These are phyloP conservation scores for Clitarchus hookeri DNA, from an alignment of 2,888 invertebrate genomes.

Conservation along the genomic window DNA sequence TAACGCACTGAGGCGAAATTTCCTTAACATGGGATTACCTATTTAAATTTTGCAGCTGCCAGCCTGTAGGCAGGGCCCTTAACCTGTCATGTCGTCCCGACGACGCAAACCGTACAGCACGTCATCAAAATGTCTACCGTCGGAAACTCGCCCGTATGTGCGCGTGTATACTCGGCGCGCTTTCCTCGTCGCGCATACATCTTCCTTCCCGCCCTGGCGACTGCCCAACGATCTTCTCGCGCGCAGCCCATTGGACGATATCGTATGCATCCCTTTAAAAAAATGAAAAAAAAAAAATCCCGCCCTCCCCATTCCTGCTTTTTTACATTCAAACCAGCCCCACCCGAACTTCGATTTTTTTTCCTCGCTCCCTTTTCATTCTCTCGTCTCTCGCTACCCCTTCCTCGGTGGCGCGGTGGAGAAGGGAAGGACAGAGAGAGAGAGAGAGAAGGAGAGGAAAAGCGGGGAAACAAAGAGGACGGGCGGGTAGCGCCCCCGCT, in stretches of 20 bases:
- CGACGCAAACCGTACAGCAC: too few relatives aligned
- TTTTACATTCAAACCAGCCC: constrained; percentile 11
- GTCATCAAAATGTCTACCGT: too few relatives aligned
- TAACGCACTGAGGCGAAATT: too few relatives aligned
- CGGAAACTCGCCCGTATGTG: too few relatives aligned
- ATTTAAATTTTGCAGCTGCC: too few relatives aligned
- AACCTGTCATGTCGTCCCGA: too few relatives aligned
- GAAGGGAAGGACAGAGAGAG: background rate
- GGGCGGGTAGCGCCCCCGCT: background rate
- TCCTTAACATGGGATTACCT: too few relatives aligned
- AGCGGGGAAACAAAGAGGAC: background rate
- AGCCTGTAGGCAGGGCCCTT: too few relatives aligned
- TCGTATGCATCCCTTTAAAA: constrained; percentile 39
- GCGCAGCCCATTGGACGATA: constrained; percentile 37
- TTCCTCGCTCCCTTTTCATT: background rate
- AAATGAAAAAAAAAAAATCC: background rate
- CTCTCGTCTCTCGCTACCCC: background rate
- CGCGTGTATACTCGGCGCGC: too few relatives aligned
- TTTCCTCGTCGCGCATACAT: background rate
- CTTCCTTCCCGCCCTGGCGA: background rate
- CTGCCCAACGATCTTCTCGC: background rate
- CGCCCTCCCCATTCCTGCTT: background rate
- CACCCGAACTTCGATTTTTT: constrained; percentile 23
- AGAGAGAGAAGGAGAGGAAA: background rate
- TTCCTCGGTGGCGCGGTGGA: background rate